These are phyloP conservation scores for Odontocerum albicorne DNA, from an alignment of 2,888 invertebrate species.

Conservation along the genomic window DNA sequence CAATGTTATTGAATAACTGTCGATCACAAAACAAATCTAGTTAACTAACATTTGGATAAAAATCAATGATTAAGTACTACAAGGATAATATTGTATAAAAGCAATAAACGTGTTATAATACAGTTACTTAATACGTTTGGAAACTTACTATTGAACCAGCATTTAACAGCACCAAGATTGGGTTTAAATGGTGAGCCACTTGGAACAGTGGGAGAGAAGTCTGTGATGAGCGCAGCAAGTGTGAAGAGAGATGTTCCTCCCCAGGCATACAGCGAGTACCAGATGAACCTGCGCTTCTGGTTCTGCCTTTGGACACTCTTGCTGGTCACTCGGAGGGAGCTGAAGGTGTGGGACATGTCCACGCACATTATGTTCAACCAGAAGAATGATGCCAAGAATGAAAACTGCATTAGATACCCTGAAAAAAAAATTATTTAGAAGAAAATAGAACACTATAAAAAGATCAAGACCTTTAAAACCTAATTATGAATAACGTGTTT, in stretches of 20 bases:
- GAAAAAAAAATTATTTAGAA: slow-evolving; percentile 38
- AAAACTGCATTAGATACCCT: slow-evolving; percentile 54
- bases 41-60: too few relatives aligned
- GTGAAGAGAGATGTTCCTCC: slow-evolving; percentile 63
- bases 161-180: slow-evolving; percentile 27
- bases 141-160: slow-evolving; percentile 33
- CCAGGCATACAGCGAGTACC: slow-evolving; percentile 74
- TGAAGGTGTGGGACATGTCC: slow-evolving; percentile 50
- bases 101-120: too few relatives aligned
- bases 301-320: slow-evolving; percentile 19
- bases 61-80: too few relatives aligned
- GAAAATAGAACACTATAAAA: neutral
- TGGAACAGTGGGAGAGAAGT: slow-evolving; percentile 62
- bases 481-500: too few relatives aligned
- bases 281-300: slow-evolving; percentile 73
- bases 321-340: slow-evolving; percentile 28
- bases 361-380: slow-evolving; percentile 58
- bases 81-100: too few relatives aligned
- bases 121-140: too few relatives aligned
- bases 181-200: slow-evolving; percentile 27
- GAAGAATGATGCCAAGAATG: slow-evolving; percentile 53
- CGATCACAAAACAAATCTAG: too few relatives aligned
- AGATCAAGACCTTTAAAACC: too few relatives aligned
- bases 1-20: too few relatives aligned
- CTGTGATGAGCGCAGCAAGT: slow-evolving; percentile 65